Conservation (phyloP, 2,888 invertebrate species). For the Hypomecis punctinalis region DNA sequence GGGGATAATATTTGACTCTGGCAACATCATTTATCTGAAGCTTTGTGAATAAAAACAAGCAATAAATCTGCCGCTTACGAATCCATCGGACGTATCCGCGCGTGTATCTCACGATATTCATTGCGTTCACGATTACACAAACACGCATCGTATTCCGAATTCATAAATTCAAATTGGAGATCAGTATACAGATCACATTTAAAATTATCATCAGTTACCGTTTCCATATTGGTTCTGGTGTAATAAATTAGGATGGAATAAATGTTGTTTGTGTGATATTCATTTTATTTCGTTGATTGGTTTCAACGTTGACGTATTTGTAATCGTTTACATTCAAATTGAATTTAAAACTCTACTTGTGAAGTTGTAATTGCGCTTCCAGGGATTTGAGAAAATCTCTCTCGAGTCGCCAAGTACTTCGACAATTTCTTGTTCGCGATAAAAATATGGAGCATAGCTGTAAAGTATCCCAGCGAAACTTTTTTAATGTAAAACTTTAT, state of each 20-base stretch:
- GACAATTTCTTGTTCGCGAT: conserved; percentile 25
- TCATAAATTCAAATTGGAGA: conserved; percentile 51
- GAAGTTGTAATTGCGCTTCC: background rate
- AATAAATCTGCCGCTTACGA: conserved; percentile 53
- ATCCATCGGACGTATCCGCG: conserved; percentile 35
- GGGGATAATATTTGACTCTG: conserved; percentile 54
- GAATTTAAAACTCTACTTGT: background rate
- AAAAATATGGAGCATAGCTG: conserved; percentile 39
- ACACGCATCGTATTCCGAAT: conserved; percentile 48
- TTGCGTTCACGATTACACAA: conserved; percentile 49
- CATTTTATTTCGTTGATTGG: conserved; percentile 36
- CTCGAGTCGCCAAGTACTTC: background rate
- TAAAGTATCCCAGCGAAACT: conserved; percentile 40
- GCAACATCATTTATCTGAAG: conserved; percentile 48
- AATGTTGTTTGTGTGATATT: conserved; percentile 34
- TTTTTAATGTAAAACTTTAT: conserved; percentile 47
- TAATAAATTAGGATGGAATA: conserved; percentile 42
- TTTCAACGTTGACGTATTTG: conserved; percentile 2
- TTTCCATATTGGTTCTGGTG: conserved; percentile 39
- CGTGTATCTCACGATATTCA: conserved; percentile 43
- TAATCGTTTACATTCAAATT: background rate
- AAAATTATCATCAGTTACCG: conserved; percentile 43
- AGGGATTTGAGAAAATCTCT: background rate
- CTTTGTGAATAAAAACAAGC: conserved; percentile 53
- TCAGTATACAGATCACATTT: conserved; percentile 49